Conservation (phyloP, 1,140 invertebrate genomes). For the Hylyphantes graminicola region DNA sequence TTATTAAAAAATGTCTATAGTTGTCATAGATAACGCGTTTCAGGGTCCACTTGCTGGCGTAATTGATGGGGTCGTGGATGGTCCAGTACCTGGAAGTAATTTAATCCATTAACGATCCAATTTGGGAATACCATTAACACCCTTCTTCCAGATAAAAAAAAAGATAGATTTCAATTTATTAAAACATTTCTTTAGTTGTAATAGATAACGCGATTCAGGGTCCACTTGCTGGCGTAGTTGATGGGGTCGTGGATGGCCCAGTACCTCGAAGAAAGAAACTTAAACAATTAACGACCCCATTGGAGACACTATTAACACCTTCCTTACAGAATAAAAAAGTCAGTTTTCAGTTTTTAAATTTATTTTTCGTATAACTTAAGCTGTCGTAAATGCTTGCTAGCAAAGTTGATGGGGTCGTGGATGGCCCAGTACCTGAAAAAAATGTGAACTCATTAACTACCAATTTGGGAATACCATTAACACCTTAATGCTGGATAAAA, state of each 20-base stretch:
- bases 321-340: no score
- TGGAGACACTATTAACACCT: no score
- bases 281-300: no score
- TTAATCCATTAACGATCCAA: conserved; percentile 33
- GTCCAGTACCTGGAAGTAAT: conserved; percentile 72
- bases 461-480: conserved; percentile 36
- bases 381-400: conserved; percentile 76
- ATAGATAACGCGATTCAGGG: conserved; percentile 80
- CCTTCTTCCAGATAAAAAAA: conserved; percentile 65
- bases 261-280: conserved; percentile 76
- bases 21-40: conserved; percentile 75
- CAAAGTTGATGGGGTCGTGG: conserved; percentile 88
- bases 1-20: no score
- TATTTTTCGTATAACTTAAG: no score
- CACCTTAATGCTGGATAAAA: conserved; percentile 64
- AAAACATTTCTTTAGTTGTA: no score
- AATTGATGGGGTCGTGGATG: conserved; percentile 82
- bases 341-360: no score
- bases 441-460: no score
- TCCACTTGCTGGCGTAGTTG: conserved; percentile 95
- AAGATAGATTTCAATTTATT: no score
- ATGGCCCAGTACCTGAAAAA: conserved; percentile 72
- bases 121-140: no score
- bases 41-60: conserved; percentile 92
- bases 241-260: conserved; percentile 75